Base-by-base conservation (phyloP, 1,140 invertebrate species). In the Sinella curviseta region DNA sequence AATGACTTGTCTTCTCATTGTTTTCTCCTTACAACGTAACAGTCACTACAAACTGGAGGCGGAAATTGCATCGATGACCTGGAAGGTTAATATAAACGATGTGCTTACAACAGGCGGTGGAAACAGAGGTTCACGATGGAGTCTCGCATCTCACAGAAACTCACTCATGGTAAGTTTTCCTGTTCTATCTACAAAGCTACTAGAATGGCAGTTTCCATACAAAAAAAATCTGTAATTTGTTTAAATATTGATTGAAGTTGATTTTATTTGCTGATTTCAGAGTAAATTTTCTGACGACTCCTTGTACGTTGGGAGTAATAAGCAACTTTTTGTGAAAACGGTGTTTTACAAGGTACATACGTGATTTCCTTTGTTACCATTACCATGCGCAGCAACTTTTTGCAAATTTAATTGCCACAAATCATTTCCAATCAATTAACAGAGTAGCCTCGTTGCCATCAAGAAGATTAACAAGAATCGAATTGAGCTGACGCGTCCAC, bases 51-150 rank as follows among this genome's bases (percentile, higher is more conserved):
- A 94, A 85, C 87, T 97, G 28, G 96, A 98, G 87, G 93, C 94
- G 0, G 96, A 97, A 88, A 92, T 99, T 78, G 95, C 94, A 0
- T 95, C 95, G 34, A 97, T 97, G 95, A 95, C 93, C 28, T 99
- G 97, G 97, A 92, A 94, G 84, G 92, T 99, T 0, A 90, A 91
- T 81, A 94, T 93, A 90, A 91, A 92, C 78, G 96, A 98, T 80
- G 91, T 97, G 0, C 86, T 88, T 55, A 81, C 80, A 34, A 81
- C 79, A 70, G 31, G 78, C 1, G 79, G 80, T 30, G 80, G 74
- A 55, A 79, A 39, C 34, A 57, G 65, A 60, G 80, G 77, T 34
- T 80, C 80, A 28, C 70, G 70, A 26, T 57, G 74, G 28, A 75
- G 70, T 30, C 33, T 78, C 24, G 81, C 78, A 26, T 35, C 80